Conservation (phyloP, 2,113 vertebrate species). For the Mastomys coucha region DNA sequence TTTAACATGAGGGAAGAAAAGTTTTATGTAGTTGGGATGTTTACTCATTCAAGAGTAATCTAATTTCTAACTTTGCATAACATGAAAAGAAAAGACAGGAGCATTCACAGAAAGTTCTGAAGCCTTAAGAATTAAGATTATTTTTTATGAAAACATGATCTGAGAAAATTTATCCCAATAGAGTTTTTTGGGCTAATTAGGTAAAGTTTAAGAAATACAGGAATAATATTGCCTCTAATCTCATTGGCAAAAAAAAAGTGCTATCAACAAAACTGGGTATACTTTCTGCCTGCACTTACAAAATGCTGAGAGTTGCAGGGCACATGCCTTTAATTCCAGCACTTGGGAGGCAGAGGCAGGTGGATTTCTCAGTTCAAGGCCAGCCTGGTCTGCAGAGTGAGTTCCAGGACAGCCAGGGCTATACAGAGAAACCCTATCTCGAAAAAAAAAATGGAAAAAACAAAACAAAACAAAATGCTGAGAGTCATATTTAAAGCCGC, state of each 20-base stretch:
- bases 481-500: conserved; percentile 8
- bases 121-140: neutral
- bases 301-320: neutral
- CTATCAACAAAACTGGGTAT: neutral
- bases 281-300: neutral
- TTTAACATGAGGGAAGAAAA: neutral
- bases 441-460: no score
- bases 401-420: no score
- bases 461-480: no score
- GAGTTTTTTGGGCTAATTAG: conserved; percentile 34
- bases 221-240: neutral
- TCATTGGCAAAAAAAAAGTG: conserved; percentile 1
- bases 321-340: no score
- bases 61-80: conserved; percentile 39
- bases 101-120: conserved; percentile 1
- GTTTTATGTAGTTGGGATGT: neutral
- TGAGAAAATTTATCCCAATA: neutral
- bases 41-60: neutral
- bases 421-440: no score
- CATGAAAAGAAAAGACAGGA: conserved; percentile 39
- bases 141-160: conserved; percentile 31
- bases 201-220: conserved; percentile 30
- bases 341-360: no score
- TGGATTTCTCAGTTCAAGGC: no score
- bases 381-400: no score